Conservation (phyloP, 1,140 invertebrate species). For the Drosophila littoralis region DNA sequence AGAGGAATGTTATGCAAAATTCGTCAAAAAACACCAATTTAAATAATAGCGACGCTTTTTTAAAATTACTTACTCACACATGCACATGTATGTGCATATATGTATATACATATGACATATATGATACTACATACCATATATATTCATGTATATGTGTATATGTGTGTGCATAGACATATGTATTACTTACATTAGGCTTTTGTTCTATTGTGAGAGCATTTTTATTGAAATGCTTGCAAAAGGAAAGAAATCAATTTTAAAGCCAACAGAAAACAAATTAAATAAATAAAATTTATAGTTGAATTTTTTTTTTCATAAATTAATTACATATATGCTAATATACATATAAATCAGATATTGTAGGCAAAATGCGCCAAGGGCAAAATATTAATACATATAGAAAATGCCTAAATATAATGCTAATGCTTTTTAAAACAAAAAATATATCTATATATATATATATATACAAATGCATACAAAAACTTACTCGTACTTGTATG, state of each 20-base stretch:
- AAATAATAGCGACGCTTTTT: constrained; percentile 58
- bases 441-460: constrained; percentile 27
- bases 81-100: constrained; percentile 7
- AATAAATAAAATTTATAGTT: constrained; percentile 50
- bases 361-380: constrained; percentile 23
- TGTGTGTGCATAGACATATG: constrained; percentile 26
- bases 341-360: constrained; percentile 13
- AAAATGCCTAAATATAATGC: constrained; percentile 24
- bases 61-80: constrained; percentile 25
- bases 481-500: constrained; percentile 17
- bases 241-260: constrained; percentile 18
- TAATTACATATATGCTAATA: constrained; percentile 5
- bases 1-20: constrained; percentile 42
- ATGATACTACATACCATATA: constrained; percentile 18
- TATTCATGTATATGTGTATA: constrained; percentile 26
- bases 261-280: constrained; percentile 32
- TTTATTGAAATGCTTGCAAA: constrained; percentile 78
- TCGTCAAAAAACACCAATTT: constrained; percentile 59
- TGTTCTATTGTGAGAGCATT: constrained; percentile 60
- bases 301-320: constrained; percentile 35
- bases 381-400: constrained; percentile 12
- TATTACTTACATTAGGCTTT: constrained; percentile 58
- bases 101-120: constrained; percentile 25
- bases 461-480: constrained; percentile 18
- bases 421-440: constrained; percentile 39